Conservation (phyloP, 2,113 vertebrate genomes). For the Nothocercus nigrocapillus region DNA sequence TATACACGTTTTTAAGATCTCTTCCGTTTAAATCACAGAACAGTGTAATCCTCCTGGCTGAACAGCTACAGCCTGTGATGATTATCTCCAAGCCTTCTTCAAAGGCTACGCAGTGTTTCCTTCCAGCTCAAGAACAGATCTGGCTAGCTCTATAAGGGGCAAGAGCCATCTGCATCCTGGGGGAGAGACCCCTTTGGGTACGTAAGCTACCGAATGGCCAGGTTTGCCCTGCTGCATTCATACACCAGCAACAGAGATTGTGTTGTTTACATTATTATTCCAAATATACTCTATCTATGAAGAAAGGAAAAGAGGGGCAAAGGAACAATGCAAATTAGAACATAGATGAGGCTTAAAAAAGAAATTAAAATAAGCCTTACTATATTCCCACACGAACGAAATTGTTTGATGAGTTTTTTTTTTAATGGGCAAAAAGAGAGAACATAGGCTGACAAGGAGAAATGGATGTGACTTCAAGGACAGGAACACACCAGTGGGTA, state of each 20-base stretch:
- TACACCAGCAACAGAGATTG: neutral
- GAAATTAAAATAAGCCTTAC: conserved; percentile 21
- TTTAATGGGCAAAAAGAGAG: conserved; percentile 7
- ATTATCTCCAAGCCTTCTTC: neutral
- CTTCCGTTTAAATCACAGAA: neutral
- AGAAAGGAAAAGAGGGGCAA: neutral
- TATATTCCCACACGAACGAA: conserved; percentile 48
- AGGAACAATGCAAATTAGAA: conserved; percentile 45
- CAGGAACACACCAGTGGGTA: conserved; percentile 51
- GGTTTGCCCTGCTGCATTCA: neutral
- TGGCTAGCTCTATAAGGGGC: neutral
- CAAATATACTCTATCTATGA: neutral
- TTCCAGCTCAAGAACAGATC: neutral
- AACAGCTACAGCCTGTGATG: neutral
- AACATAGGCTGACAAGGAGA: conserved; percentile 16
- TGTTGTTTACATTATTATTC: conserved; percentile 40
- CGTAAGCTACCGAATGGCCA: neutral
- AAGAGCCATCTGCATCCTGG: neutral
- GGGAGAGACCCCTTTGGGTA: neutral
- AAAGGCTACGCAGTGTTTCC: neutral
- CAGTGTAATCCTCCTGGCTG: neutral
- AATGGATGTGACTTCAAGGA: conserved; percentile 73
- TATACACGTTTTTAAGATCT: neutral
- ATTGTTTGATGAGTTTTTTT: conserved; percentile 11
- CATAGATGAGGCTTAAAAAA: conserved; percentile 47